These are phyloP conservation scores for Onychomys arenicola DNA, from an alignment of 2,797 vertebrate species.

Conservation along the genomic window DNA sequence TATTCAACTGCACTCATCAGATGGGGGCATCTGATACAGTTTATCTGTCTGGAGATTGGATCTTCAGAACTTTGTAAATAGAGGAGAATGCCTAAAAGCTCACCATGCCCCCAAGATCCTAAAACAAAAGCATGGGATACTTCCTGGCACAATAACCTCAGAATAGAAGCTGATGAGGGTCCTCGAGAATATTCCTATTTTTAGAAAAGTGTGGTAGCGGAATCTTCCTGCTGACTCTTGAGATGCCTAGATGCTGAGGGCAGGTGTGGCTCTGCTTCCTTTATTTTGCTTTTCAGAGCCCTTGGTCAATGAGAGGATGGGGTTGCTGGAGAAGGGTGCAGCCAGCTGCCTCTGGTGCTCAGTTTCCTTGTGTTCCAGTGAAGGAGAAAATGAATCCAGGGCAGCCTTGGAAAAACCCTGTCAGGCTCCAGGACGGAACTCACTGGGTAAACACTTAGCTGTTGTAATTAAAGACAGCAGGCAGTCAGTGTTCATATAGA, in stretches of 20 bases:
- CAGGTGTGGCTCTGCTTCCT: not conserved
- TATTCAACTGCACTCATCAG: not conserved
- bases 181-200: not conserved
- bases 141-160: accelerated
- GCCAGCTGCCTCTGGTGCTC: not conserved
- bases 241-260: not conserved
- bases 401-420: not conserved
- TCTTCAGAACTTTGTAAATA: not conserved
- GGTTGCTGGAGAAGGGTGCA: not conserved
- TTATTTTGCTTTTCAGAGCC: not conserved
- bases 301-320: not conserved
- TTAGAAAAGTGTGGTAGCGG: not conserved
- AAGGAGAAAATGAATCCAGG: not conserved
- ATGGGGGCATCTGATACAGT: not conserved
- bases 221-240: not conserved
- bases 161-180: not conserved
- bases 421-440: not conserved
- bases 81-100: not conserved
- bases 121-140: not conserved
- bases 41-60: not conserved
- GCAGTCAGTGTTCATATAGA: not conserved
- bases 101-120: not conserved
- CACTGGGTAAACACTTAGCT: not conserved
- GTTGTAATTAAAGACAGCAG: not conserved
- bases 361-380: not conserved